Evolutionary conservation across 2,888 invertebrate genomes (phyloP).

Genomic region (Orthosia gracilis): DNA sequence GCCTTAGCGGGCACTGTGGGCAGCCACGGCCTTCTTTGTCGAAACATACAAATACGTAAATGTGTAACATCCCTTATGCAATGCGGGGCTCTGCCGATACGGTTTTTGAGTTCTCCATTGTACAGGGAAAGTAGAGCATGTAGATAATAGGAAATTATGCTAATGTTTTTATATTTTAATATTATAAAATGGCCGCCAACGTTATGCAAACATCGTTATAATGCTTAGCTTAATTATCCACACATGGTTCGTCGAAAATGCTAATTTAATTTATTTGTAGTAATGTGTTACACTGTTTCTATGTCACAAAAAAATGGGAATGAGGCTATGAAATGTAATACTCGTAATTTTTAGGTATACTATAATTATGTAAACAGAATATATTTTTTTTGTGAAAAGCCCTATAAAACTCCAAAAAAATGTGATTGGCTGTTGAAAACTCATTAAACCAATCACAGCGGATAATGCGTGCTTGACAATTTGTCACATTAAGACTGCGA

Average conservation of each 20-base stretch:
- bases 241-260: conserved; percentile 50
- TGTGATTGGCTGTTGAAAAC: too few relatives aligned
- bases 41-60: conserved; percentile 30
- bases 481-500: too few relatives aligned
- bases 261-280: conserved; percentile 44
- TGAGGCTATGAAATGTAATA: neutral
- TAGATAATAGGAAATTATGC: conserved; percentile 68
- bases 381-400: neutral
- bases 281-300: conserved; percentile 16
- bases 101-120: conserved; percentile 73
- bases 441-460: too few relatives aligned
- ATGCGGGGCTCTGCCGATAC: conserved; percentile 61
- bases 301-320: conserved; percentile 4
- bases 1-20: conserved; percentile 50
- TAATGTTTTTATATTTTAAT: conserved; percentile 62
- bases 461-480: too few relatives aligned
- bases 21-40: conserved; percentile 27
- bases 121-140: conserved; percentile 77
- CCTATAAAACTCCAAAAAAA: too few relatives aligned
- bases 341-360: neutral
- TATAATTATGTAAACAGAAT: neutral
- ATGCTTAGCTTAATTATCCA: conserved; percentile 52
- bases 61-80: conserved; percentile 65
- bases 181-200: conserved; percentile 39
- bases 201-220: conserved; percentile 49